A percentile compares a stretch with the other conserved stretches of the same genome.
These are phyloP conservation scores for Danio tinwini DNA, from an alignment of 2,797 vertebrate species.

Conservation along the genomic window DNA sequence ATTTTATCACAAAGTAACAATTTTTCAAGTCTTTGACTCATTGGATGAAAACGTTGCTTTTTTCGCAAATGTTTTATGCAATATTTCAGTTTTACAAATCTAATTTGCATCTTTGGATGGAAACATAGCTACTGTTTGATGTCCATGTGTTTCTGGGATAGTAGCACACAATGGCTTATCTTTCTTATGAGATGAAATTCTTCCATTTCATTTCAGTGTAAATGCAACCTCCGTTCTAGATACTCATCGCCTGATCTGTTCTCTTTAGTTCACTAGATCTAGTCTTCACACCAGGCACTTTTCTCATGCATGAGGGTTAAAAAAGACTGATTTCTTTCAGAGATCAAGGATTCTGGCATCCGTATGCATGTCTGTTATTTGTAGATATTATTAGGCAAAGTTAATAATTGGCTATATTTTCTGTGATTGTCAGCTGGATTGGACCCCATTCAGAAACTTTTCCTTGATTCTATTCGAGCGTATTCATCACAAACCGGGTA, in stretches of 20 bases:
- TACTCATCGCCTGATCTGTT: conserved; percentile 48
- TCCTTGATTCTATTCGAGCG: conserved; percentile 89
- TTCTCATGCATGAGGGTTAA: conserved; percentile 61
- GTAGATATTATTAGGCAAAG: background rate
- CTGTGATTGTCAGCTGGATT: conserved; percentile 76
- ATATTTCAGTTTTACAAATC: too few relatives aligned
- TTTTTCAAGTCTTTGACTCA: too few relatives aligned
- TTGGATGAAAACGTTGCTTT: too few relatives aligned
- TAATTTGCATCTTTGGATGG: too few relatives aligned
- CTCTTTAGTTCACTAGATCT: conserved; percentile 48
- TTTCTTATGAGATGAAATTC: conserved; percentile 24
- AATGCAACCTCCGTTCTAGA: conserved; percentile 17
- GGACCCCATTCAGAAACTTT: conserved; percentile 94
- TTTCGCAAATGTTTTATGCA: too few relatives aligned
- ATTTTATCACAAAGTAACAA: too few relatives aligned
- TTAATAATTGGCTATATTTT: conserved; percentile 18
- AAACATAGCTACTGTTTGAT: too few relatives aligned
- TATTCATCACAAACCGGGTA: conserved; percentile 88
- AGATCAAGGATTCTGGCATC: conserved; percentile 26
- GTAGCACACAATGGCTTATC: background rate
- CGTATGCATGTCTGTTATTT: conserved; percentile 12
- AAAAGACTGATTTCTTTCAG: background rate
- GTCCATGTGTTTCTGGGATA: background rate
- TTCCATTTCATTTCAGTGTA: conserved; percentile 16
- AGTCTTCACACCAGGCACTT: conserved; percentile 46